Conservation (phyloP, 37 sponge, comb jelly and placozoan genomes). For the Eunapius fragilis region DNA sequence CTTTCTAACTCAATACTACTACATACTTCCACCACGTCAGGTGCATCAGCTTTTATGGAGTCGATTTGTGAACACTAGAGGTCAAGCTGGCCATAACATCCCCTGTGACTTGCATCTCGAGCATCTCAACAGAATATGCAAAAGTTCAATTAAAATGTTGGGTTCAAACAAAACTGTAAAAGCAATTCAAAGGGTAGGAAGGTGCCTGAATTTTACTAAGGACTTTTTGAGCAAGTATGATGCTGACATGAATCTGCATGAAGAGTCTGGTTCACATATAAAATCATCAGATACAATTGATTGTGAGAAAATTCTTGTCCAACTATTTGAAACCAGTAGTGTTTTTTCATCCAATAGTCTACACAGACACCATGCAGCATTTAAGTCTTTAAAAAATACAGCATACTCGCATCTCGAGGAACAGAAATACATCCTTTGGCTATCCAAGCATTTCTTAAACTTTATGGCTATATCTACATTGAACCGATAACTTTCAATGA, state of each 20-base stretch:
- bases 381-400: too few relatives aligned
- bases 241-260: neutral
- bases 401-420: too few relatives aligned
- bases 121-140: constrained; percentile 31
- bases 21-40: constrained; percentile 20
- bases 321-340: neutral
- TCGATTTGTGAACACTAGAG: constrained; percentile 32
- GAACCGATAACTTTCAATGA: too few relatives aligned
- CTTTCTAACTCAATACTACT: constrained; percentile 17
- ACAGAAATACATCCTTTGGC: too few relatives aligned
- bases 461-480: too few relatives aligned
- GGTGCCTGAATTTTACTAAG: neutral
- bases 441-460: too few relatives aligned
- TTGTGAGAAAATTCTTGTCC: constrained; percentile 2
- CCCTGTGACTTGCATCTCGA: constrained; percentile 46
- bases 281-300: constrained; percentile 2
- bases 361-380: too few relatives aligned
- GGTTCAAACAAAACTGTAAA: constrained; percentile 43
- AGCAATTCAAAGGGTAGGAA: constrained; percentile 12
- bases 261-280: neutral
- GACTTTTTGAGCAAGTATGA: neutral
- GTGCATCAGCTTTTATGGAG: constrained; percentile 40
- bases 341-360: neutral
- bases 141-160: constrained; percentile 11
- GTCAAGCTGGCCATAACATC: constrained; percentile 31